phyloP scores from a whole-genome alignment of 2,113 vertebrate genomes.

The Smithornis capensis region DNA sequence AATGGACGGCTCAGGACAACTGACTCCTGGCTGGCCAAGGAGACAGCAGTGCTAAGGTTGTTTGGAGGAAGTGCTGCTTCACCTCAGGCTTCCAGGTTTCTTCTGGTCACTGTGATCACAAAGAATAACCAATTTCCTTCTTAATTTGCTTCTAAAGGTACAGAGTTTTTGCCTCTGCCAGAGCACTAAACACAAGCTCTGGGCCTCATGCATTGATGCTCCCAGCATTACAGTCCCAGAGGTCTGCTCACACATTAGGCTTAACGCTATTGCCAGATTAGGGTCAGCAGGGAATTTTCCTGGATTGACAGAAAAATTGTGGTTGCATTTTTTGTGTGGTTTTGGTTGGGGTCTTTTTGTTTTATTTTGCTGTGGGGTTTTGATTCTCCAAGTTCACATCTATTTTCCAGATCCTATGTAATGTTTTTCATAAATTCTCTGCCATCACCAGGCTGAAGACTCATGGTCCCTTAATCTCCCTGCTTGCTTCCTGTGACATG shows the following conservation, averaged over 20 bases:
- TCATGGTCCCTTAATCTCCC: background rate
- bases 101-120: background rate
- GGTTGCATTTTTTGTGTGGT: background rate
- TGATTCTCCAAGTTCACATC: background rate
- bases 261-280: conserved; percentile 34
- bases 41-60: background rate
- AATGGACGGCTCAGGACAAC: background rate
- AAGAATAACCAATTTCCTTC: background rate
- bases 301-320: background rate
- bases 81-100: background rate
- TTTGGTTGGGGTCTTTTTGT: background rate
- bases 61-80: background rate
- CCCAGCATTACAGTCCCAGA: background rate
- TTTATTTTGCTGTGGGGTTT: background rate
- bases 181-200: background rate
- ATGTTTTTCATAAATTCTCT: background rate
- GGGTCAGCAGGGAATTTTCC: conserved; percentile 59
- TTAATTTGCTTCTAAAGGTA: background rate
- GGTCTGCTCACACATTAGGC: conserved; percentile 13
- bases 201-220: background rate
- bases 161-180: background rate
- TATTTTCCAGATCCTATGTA: background rate
- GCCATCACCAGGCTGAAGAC: background rate
- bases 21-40: background rate
- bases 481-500: background rate